Conservation (phyloP, 2,113 vertebrate species). For the Odontophorus gujanensis region DNA sequence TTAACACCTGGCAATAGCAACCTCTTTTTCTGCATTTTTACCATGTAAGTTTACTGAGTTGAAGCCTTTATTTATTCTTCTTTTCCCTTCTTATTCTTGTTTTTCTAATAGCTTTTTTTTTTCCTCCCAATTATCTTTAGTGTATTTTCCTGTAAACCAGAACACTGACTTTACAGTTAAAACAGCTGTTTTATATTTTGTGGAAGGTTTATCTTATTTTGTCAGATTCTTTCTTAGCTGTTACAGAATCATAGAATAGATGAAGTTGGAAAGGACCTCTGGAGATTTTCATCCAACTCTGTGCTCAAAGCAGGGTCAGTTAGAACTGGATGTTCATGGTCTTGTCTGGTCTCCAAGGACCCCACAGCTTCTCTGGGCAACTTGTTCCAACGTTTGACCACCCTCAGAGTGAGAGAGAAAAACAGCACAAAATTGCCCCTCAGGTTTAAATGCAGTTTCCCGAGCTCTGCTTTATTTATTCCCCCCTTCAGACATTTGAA, state of each 20-base stretch:
- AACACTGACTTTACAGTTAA: no score
- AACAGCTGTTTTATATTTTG: not conserved
- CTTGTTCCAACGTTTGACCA: not conserved
- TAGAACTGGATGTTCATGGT: not conserved
- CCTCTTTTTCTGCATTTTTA: not conserved
- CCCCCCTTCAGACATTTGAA: not conserved
- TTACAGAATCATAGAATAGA: not conserved
- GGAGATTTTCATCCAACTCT: not conserved
- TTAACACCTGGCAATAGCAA: not conserved
- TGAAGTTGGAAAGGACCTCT: not conserved
- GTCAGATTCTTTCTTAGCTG: not conserved
- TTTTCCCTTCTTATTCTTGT: not conserved
- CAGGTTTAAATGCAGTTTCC: not conserved
- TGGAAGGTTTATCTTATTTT: not conserved
- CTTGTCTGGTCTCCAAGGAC: not conserved
- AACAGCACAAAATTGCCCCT: not conserved
- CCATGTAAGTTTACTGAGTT: not conserved
- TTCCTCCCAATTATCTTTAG: not conserved
- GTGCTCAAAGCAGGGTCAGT: not conserved
- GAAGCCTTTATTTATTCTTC: not conserved
- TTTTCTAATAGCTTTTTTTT: not conserved
- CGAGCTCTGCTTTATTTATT: not conserved
- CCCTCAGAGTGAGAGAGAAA: not conserved
- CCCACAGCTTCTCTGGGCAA: not conserved
- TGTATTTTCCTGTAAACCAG: not conserved